phyloP scores from a whole-genome alignment of 2,888 invertebrate species.

The Aricia artaxerxes region DNA sequence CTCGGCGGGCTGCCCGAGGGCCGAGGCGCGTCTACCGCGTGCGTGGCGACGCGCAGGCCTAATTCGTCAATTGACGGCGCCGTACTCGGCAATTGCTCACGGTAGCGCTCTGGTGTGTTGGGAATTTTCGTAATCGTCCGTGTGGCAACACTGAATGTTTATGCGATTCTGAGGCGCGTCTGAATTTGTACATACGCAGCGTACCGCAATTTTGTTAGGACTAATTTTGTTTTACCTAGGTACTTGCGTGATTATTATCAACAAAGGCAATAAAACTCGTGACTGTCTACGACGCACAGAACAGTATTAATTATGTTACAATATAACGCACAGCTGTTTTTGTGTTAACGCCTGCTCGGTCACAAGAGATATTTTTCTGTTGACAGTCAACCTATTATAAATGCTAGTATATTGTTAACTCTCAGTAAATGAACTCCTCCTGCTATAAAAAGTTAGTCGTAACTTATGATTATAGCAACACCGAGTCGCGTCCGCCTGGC shows the following conservation, averaged over 20 bases:
- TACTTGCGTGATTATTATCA: neutral
- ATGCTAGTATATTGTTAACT: neutral
- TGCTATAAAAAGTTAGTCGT: neutral
- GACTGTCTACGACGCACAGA: neutral
- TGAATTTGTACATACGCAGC: constrained; percentile 20
- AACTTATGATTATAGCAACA: neutral
- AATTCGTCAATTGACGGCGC: constrained; percentile 79
- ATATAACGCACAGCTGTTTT: neutral
- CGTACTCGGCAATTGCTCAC: constrained; percentile 75
- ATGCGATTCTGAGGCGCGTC: constrained; percentile 8
- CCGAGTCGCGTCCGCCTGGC: neutral
- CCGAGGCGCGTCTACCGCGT: constrained; percentile 55
- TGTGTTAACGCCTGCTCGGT: too few species aligned
- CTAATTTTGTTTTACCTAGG: neutral
- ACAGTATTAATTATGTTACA: too few species aligned
- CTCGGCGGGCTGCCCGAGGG: constrained; percentile 51
- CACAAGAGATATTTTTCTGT: neutral
- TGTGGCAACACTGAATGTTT: constrained; percentile 33
- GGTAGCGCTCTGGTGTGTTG: constrained; percentile 58
- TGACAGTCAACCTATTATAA: neutral
- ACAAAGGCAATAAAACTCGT: neutral
- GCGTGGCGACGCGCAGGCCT: constrained; percentile 68
- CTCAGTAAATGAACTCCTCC: neutral
- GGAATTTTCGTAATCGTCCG: constrained; percentile 41
- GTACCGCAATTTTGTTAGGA: neutral